A percentile compares a stretch with the other conserved stretches of the same genome.
Evolutionary conservation across 1,140 invertebrate genomes (phyloP).

Genomic region (Drosophila bocki): DNA sequence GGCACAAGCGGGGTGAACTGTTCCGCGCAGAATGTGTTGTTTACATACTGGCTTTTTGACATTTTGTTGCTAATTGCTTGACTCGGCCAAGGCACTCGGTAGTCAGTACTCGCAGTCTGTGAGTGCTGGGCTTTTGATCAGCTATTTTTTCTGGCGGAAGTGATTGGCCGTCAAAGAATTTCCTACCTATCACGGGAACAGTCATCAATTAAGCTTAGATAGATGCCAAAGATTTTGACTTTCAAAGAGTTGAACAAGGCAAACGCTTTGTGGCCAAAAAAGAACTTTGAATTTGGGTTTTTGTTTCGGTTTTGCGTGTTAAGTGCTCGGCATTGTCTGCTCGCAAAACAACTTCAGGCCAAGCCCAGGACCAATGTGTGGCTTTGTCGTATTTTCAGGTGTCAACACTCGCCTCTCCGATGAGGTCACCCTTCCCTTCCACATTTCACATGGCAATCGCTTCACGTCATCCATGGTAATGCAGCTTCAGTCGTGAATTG

Average conservation of each 20-base stretch:
- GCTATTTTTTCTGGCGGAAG: constrained; percentile 44
- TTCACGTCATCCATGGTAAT: constrained; percentile 45
- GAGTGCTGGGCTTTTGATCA: constrained; percentile 46
- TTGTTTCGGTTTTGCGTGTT: constrained; percentile 47
- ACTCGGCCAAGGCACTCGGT: constrained; percentile 15
- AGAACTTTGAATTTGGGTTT: constrained; percentile 39
- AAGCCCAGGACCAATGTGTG: constrained; percentile 60
- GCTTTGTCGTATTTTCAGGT: constrained; percentile 44
- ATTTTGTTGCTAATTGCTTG: constrained; percentile 72
- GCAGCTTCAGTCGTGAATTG: constrained; percentile 38
- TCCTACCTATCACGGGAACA: constrained; percentile 33
- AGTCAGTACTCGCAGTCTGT: constrained; percentile 17
- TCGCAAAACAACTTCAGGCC: constrained; percentile 28
- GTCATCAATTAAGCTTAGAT: constrained; percentile 62
- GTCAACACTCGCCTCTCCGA: constrained; percentile 25
- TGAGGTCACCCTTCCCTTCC: constrained; percentile 54
- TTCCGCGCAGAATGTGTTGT: constrained; percentile 43
- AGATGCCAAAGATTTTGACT: constrained; percentile 6
- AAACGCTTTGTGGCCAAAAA: constrained; percentile 52
- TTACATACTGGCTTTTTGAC: constrained; percentile 55
- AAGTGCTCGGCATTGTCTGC: constrained; percentile 56
- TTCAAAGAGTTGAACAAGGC: constrained; percentile 53
- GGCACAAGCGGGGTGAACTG: constrained; percentile 47
- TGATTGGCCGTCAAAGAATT: constrained; percentile 54
- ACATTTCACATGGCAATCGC: constrained; percentile 20